Evolutionary conservation across 2,797 vertebrate species (phyloP).

Genomic region (Halcyon chelicuti): DNA sequence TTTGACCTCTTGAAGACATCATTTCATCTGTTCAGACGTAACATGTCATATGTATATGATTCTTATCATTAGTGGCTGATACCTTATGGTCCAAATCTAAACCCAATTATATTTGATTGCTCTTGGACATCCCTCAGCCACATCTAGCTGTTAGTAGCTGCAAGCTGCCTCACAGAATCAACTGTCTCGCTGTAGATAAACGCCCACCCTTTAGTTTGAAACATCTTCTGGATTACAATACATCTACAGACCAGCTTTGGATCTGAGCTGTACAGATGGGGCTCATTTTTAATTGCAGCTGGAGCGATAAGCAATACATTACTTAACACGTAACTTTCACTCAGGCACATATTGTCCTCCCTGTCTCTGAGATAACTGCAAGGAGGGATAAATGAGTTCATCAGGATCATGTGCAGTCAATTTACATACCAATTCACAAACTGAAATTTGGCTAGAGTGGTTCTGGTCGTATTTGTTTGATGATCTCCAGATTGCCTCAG

Average conservation of each 20-base stretch:
- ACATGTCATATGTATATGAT: background rate
- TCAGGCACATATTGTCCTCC: background rate
- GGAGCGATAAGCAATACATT: background rate
- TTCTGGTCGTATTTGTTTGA: background rate
- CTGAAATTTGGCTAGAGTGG: background rate
- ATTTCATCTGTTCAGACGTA: background rate
- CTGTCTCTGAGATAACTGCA: background rate
- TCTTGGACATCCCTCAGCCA: background rate
- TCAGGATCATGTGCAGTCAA: background rate
- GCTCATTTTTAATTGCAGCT: background rate
- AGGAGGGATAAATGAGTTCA: background rate
- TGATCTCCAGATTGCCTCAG: background rate
- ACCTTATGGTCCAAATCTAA: background rate
- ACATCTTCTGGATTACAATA: background rate
- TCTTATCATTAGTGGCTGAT: background rate
- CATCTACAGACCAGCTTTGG: background rate
- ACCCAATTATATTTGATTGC: rapidly evolving
- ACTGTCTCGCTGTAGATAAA: background rate
- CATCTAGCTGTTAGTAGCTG: background rate
- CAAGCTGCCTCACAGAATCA: background rate
- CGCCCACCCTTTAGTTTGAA: background rate
- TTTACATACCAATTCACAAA: background rate
- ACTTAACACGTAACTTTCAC: rapidly evolving
- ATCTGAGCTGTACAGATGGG: background rate
- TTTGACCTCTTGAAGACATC: background rate